A percentile compares a stretch with the other conserved stretches of the same genome.
Conservation (phyloP, 1,140 invertebrate species). For the Drosophila kikkawai region DNA sequence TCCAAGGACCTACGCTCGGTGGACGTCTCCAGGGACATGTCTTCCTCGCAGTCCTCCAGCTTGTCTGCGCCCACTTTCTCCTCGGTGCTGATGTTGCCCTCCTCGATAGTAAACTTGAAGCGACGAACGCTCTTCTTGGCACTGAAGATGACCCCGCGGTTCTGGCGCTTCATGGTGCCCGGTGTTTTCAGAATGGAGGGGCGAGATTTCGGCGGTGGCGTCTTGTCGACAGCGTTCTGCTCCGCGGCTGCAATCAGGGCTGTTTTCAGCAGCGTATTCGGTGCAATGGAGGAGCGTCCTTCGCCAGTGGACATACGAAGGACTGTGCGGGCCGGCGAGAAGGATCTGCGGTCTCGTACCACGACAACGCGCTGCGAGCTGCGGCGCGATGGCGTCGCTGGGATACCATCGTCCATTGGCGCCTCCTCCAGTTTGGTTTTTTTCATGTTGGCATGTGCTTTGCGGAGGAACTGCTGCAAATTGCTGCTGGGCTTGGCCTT, state of each 20-base stretch:
- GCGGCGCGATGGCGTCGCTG: conserved; percentile 4
- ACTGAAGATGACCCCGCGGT: conserved; percentile 70
- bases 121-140: conserved; percentile 77
- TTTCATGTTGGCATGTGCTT: conserved; percentile 62
- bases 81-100: conserved; percentile 42
- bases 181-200: conserved; percentile 77
- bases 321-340: conserved; percentile 62
- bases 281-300: conserved; percentile 16
- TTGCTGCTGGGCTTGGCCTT: conserved; percentile 56
- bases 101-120: conserved; percentile 66
- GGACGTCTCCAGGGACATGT: conserved; percentile 53
- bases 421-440: conserved; percentile 32
- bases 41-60: conserved; percentile 60
- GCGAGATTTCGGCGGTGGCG: conserved; percentile 22
- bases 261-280: conserved; percentile 53
- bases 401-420: neutral
- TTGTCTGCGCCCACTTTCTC: conserved; percentile 37
- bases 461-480: conserved; percentile 65
- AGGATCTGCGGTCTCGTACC: conserved; percentile 64
- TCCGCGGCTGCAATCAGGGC: conserved; percentile 55
- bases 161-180: conserved; percentile 60
- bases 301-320: conserved; percentile 55
- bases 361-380: conserved; percentile 38
- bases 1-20: conserved; percentile 8
- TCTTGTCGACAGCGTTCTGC: conserved; percentile 19